Conservation (phyloP, 2,797 vertebrate species). For the Muscicapa comitata region DNA sequence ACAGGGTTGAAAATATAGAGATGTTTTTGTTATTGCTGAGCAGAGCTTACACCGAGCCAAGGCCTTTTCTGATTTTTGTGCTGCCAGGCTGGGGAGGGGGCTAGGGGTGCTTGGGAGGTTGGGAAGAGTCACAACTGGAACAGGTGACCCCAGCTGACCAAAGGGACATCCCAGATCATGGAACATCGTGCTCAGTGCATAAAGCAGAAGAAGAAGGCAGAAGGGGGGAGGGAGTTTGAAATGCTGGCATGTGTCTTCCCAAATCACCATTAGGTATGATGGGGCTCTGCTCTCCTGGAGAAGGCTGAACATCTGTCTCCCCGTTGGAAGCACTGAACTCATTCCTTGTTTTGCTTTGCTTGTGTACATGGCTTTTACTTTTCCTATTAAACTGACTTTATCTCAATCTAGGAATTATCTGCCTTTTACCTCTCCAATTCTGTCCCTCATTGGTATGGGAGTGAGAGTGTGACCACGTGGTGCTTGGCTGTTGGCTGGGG, state of each 20-base stretch:
- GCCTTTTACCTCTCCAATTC: neutral
- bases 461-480: neutral
- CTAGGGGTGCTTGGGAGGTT: fast-evolving
- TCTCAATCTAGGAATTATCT: neutral
- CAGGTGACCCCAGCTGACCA: neutral
- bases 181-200: fast-evolving
- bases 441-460: neutral
- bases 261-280: fast-evolving
- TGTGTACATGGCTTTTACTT: neutral
- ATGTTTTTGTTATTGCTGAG: neutral
- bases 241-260: fast-evolving
- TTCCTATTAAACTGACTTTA: neutral
- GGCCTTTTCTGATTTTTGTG: fast-evolving
- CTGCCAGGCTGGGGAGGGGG: fast-evolving
- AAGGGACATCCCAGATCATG: neutral
- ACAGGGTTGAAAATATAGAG: neutral
- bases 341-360: neutral
- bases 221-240: fast-evolving
- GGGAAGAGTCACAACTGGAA: fast-evolving
- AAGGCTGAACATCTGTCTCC: fast-evolving
- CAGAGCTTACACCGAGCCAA: too few species aligned
- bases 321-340: neutral
- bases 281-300: neutral
- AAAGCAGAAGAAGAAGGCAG: neutral
- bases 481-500: neutral